Evolutionary conservation across 2,888 invertebrate genomes (phyloP).

Genomic region (Drosophila picticornis): DNA sequence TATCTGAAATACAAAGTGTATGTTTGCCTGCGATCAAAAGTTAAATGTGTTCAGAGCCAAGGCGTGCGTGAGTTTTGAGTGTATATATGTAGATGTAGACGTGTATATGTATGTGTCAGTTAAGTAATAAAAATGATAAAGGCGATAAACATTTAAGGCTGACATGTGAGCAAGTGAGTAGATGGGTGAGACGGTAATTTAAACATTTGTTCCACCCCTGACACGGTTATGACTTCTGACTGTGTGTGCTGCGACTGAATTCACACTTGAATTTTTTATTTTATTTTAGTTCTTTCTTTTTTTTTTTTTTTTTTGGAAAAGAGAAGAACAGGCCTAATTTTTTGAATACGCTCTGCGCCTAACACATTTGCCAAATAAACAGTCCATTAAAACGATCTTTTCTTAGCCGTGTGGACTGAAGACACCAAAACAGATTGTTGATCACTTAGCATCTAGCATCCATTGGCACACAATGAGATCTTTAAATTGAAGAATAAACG

Average conservation of each 20-base stretch:
- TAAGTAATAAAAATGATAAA: constrained; percentile 70
- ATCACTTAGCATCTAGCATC: constrained; percentile 68
- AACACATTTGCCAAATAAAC: constrained; percentile 61
- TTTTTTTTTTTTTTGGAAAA: not conserved
- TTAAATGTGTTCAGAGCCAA: constrained; percentile 28
- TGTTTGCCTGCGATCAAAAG: constrained; percentile 40
- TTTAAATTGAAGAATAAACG: constrained; percentile 74
- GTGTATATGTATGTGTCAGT: constrained; percentile 42
- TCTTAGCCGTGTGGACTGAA: constrained; percentile 24
- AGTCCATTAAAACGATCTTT: constrained; percentile 47
- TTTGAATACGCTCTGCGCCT: constrained; percentile 33
- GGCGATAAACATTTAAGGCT: constrained; percentile 69
- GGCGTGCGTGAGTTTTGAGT: constrained; percentile 23
- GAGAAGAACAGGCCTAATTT: constrained; percentile 26
- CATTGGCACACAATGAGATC: constrained; percentile 66
- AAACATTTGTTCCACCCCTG: constrained; percentile 38
- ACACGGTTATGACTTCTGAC: constrained; percentile 28
- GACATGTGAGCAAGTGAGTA: constrained; percentile 33
- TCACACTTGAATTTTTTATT: constrained; percentile 38
- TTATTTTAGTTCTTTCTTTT: not conserved
- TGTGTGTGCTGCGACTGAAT: constrained; percentile 21
- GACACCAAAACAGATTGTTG: constrained; percentile 42
- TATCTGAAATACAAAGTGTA: constrained; percentile 33
- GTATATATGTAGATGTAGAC: constrained; percentile 19
- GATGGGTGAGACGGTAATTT: constrained; percentile 28